Conservation (phyloP, 2,797 vertebrate species). For the Oreortyx pictus region DNA sequence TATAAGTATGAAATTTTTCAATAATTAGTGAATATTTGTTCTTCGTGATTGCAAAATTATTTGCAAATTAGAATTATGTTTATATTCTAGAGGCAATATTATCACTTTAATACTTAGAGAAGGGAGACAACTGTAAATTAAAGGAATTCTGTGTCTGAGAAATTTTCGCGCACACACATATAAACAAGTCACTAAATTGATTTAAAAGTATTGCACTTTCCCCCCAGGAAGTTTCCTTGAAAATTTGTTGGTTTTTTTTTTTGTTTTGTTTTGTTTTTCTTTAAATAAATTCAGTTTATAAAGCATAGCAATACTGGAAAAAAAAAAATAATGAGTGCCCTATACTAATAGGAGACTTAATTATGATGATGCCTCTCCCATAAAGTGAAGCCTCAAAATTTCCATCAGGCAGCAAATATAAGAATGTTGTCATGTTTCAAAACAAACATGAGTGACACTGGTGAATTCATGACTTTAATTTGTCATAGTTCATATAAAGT, state of each 20-base stretch:
- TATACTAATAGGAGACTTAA: neutral
- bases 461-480: neutral
- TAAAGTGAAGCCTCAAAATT: neutral
- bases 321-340: neutral
- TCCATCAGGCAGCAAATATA: neutral
- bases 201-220: neutral
- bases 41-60: neutral
- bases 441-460: neutral
- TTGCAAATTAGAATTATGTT: neutral
- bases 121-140: neutral
- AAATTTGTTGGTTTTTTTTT: neutral
- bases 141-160: neutral
- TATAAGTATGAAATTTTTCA: neutral
- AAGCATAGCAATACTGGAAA: neutral
- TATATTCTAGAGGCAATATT: neutral
- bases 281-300: neutral
- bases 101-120: neutral
- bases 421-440: too few species aligned
- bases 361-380: neutral
- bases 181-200: accelerated
- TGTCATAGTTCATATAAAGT: neutral
- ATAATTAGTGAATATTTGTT: neutral
- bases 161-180: neutral
- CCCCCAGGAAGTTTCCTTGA: neutral
- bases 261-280: neutral